Base-by-base conservation (phyloP, 2,888 invertebrate species). In the Drosophila peninsularis region DNA sequence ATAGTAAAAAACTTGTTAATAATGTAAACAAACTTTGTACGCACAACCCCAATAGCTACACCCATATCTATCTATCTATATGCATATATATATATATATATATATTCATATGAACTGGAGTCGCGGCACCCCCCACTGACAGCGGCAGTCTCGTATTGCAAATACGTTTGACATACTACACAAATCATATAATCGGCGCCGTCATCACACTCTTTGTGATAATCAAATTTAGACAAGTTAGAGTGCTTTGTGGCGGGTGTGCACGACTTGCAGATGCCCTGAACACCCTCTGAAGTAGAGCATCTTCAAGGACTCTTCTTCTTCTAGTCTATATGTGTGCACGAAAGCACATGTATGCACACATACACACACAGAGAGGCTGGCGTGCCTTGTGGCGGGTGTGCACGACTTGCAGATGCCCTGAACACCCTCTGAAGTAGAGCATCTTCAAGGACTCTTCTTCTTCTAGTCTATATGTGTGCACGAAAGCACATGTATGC, bases 21-120 rank as follows among this genome's bases (percentile, higher is more conserved):
- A 89, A 79, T 75, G 88, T 82, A 88, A 85, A 89, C 88, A 89
- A 87, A 89, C 74, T 89, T 87, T 66, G 57, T 54, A 44, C 78
- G 57, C 57, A 57, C 70, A 80, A 68, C 80, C 72, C 81, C 73
- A 37, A 37, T 10, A 27, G 17, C 21, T 17, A 41, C 30, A 50
- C 70, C 9, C 34, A 47, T 30, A 45, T 10, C n/a, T 45, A 2
- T 24, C 1, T n/a, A n/a, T 24, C 17, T 30, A 45, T 24, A 5
- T n/a, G n/a, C n/a, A 45, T 17, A 45, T 44, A 2, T 44, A 14
- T 17, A 21, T 42, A 21, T 13, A 58, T 39, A 21, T 42, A 21
- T 13, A 55, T 30, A 39, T 53, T 32, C 11, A 19, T 14, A n/a
- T 52, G 11, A 34, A 39, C 1, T 7, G 41, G 19, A 5, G 21